phyloP scores from a whole-genome alignment of 1,140 invertebrate genomes.

The Coboldia fuscipes region DNA sequence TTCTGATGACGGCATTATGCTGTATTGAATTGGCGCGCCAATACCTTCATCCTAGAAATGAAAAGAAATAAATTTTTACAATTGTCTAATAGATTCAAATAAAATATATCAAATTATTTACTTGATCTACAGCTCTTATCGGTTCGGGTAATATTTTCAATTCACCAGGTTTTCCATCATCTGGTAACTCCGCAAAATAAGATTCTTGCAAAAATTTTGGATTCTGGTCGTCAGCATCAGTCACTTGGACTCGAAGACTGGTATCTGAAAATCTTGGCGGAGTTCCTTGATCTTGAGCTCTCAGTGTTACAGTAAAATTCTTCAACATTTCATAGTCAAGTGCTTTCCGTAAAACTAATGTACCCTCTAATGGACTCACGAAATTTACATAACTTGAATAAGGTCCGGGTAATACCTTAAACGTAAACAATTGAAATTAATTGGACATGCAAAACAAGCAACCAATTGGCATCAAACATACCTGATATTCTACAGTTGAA shows the following conservation, averaged over 20 bases:
- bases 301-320: constrained; percentile 57
- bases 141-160: constrained; percentile 31
- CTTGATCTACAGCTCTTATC: constrained; percentile 43
- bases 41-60: constrained; percentile 36
- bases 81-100: neutral
- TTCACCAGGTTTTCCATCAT: constrained; percentile 14
- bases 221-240: constrained; percentile 86
- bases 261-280: constrained; percentile 56
- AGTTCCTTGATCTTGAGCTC: constrained; percentile 67
- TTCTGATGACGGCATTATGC: constrained; percentile 25
- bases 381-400: constrained; percentile 67
- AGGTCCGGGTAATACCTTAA: constrained; percentile 51
- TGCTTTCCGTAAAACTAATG: constrained; percentile 52
- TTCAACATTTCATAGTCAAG: constrained; percentile 66
- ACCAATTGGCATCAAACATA: no score
- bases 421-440: no score
- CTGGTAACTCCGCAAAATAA: constrained; percentile 48
- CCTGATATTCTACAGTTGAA: constrained; percentile 69
- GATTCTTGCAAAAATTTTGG: constrained; percentile 55
- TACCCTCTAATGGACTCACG: constrained; percentile 67
- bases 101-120: neutral
- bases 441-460: no score
- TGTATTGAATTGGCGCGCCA: constrained; percentile 43
- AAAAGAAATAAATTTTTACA: neutral
- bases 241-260: constrained; percentile 50